Conservation (phyloP, 2,113 vertebrate genomes). For the Ammodytes marinus region DNA sequence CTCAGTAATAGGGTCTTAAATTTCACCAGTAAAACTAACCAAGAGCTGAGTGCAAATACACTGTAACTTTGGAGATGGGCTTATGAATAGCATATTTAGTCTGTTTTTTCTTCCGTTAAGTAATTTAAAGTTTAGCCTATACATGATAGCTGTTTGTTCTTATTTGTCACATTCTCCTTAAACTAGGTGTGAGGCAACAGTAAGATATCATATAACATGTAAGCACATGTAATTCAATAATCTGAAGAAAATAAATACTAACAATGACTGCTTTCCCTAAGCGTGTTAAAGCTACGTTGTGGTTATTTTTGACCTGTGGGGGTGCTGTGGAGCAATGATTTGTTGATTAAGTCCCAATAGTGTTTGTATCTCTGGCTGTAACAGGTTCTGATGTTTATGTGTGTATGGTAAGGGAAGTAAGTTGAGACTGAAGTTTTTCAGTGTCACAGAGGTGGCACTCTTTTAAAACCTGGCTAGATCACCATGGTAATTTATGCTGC, state of each 20-base stretch:
- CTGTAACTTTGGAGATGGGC: neutral
- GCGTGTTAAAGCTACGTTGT: neutral
- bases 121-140: neutral
- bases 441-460: too few species aligned
- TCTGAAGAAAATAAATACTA: neutral
- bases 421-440: too few species aligned
- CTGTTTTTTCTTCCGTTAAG: neutral
- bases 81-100: neutral
- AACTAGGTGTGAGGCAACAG: neutral
- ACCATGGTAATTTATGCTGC: too few species aligned
- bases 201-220: neutral
- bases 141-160: neutral
- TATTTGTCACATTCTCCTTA: neutral
- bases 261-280: too few species aligned
- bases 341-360: neutral
- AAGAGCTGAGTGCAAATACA: neutral
- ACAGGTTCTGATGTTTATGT: neutral
- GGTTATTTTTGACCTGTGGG: neutral
- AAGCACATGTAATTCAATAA: neutral
- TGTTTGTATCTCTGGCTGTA: neutral
- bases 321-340: conserved; percentile 2
- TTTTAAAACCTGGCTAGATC: too few species aligned
- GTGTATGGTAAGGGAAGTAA: too few species aligned
- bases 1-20: neutral
- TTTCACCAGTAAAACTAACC: neutral